These are phyloP conservation scores for Plectrocnemia conspersa DNA, from an alignment of 1,140 invertebrate genomes.

Conservation along the genomic window DNA sequence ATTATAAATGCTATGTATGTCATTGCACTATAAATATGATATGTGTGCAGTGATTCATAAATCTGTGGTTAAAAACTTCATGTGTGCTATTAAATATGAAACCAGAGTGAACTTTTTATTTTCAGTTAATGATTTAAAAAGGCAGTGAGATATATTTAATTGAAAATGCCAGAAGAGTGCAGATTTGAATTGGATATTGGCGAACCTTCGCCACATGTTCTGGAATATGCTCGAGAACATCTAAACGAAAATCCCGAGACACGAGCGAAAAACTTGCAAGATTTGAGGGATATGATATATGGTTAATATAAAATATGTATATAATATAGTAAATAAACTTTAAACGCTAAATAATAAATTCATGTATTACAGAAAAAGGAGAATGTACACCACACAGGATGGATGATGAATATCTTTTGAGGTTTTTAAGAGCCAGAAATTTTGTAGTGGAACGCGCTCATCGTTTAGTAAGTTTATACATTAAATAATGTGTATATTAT, in stretches of 20 bases:
- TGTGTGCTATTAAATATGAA: too few relatives aligned
- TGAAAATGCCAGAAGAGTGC: constrained; percentile 29
- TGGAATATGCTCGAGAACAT: constrained; percentile 41
- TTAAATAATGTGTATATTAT: background rate
- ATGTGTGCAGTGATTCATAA: too few relatives aligned
- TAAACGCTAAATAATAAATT: constrained; percentile 14
- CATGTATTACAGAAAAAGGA: constrained; percentile 58
- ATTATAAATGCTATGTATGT: too few relatives aligned
- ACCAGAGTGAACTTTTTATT: too few relatives aligned
- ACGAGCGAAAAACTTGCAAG: constrained; percentile 49
- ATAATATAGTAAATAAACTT: background rate
- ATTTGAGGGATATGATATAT: constrained; percentile 70
- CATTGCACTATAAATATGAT: too few relatives aligned
- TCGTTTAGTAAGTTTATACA: constrained; percentile 60
- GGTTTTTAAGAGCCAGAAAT: constrained; percentile 77
- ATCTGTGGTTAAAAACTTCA: too few relatives aligned
- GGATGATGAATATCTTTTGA: constrained; percentile 77
- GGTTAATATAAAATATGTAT: constrained; percentile 50
- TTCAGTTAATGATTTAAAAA: too few relatives aligned
- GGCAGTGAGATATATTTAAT: too few relatives aligned
- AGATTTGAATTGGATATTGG: constrained; percentile 40
- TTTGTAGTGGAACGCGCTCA: constrained; percentile 77
- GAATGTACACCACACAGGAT: constrained; percentile 69
- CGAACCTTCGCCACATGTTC: constrained; percentile 42
- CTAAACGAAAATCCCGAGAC: constrained; percentile 46